Conservation (phyloP, 1,140 invertebrate species). For the Drosophila arizonae region DNA sequence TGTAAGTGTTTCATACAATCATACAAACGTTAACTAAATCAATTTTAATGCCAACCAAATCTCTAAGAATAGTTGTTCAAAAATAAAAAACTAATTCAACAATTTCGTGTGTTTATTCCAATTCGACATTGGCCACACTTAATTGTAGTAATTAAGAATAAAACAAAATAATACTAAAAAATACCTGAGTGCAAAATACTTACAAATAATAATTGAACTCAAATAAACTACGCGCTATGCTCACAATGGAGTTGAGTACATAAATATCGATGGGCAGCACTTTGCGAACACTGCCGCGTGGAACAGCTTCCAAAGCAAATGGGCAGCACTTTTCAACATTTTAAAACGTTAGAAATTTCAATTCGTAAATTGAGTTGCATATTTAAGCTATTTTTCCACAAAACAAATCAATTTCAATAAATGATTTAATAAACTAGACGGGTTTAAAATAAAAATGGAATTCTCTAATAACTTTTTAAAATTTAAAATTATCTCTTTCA, state of each 20-base stretch:
- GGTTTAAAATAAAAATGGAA: too few species aligned
- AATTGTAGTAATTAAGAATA: conserved; percentile 1
- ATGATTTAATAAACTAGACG: too few species aligned
- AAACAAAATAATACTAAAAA: conserved; percentile 21
- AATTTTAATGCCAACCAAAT: background rate
- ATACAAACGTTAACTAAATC: conserved; percentile 21
- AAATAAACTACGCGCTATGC: conserved; percentile 20
- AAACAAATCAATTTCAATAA: too few species aligned
- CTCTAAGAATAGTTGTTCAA: conserved; percentile 6
- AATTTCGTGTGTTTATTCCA: conserved; percentile 22
- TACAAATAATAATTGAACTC: conserved; percentile 1
- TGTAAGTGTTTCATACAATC: conserved; percentile 15
- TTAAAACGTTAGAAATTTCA: background rate
- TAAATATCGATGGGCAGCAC: background rate
- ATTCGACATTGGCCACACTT: conserved; percentile 14
- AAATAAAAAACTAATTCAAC: conserved; percentile 1
- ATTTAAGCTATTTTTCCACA: too few species aligned
- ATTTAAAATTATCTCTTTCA: too few species aligned
- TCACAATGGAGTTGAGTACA: conserved; percentile 5
- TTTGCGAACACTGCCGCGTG: background rate
- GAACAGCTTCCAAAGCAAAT: background rate
- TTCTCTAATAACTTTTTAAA: too few species aligned
- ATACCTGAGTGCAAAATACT: conserved; percentile 19
- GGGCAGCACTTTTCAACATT: background rate
- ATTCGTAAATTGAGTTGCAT: too few species aligned